phyloP scores from a whole-genome alignment of 2,797 vertebrate genomes.

The Allobates femoralis region DNA sequence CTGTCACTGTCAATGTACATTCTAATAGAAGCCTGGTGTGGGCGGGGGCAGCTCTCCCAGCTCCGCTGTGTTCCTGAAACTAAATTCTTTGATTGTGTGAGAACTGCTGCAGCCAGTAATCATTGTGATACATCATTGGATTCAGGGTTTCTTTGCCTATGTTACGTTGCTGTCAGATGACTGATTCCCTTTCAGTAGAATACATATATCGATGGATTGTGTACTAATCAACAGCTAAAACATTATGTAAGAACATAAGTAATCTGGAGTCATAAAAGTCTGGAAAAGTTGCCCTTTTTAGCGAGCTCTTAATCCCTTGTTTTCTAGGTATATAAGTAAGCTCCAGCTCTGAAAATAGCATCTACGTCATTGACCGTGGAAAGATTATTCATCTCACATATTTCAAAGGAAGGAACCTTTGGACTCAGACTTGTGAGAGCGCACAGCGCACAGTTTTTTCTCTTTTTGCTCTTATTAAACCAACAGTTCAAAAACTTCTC shows the following conservation, averaged over 20 bases:
- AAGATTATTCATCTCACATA: conserved; percentile 60
- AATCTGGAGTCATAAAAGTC: neutral
- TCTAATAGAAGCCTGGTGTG: too few relatives aligned
- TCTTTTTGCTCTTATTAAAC: conserved; percentile 33
- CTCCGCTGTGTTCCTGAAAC: too few relatives aligned
- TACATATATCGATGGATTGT: neutral
- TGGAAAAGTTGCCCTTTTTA: conserved; percentile 5
- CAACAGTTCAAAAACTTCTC: conserved; percentile 37
- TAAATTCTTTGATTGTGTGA: too few relatives aligned
- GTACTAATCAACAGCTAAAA: neutral
- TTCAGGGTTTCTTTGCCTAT: too few relatives aligned
- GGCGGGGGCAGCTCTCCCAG: too few relatives aligned
- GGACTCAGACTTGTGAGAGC: conserved; percentile 50
- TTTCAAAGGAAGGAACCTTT: conserved; percentile 56
- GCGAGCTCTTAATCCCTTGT: neutral
- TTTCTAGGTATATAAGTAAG: conserved; percentile 46
- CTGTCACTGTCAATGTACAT: too few relatives aligned
- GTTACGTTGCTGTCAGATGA: too few relatives aligned
- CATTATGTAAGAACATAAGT: neutral
- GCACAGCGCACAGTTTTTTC: conserved; percentile 15
- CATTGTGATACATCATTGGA: too few relatives aligned
- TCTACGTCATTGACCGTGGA: conserved; percentile 54
- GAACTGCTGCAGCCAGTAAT: too few relatives aligned
- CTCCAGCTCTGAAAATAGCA: conserved; percentile 53
- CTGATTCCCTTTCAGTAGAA: too few relatives aligned